Evolutionary conservation across 1,140 invertebrate species (phyloP), one percentile per base, ranked within the genome.

Genomic region (Andrena cerasifolii): DNA sequence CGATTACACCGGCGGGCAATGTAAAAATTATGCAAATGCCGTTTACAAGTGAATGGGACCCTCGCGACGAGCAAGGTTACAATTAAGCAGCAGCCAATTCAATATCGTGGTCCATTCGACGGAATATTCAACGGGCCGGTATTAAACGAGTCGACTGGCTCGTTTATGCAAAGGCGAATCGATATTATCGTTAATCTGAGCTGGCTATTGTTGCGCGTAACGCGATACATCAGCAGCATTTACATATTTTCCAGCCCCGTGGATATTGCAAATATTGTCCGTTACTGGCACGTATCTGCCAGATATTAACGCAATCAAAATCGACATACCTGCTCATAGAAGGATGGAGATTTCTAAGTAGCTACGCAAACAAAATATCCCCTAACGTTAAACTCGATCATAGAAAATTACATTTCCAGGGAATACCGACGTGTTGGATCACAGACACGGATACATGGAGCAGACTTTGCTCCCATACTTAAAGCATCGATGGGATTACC

Each of bases 21-120:
- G 90, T 90, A 92, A 91, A 91, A 92, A 92, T 92, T 92, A 92
- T 92, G 91, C 88, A 91, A 90, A 91, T 90, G 79, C 66, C 89
- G 87, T 88, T 91, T 90, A 91, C 90, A 89, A 91, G 87, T 90
- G 89, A 91, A 91, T 88, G 80, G 84, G 83, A 88, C 84, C 86
- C 75, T 86, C 86, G 86, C 85, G 83, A 82, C 65, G 87, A 88
- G 90, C 79, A 86, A 89, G 86, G 91, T 89, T 91, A 92, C 90
- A 92, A 92, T 92, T 92, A 92, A 89, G 91, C 87, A 86, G 87
- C 62, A 90, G 88, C 88, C 90, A 92, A 92, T 92, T 92, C 90
- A 92, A 92, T 92, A 92, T 92, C 90, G 88, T 88, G 88, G 85
- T 88, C 90, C 83, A 90, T 91, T 90, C 86, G 77, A 66, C 85